phyloP scores from a whole-genome alignment of 2,888 invertebrate species.

The Drosophila monieri region DNA sequence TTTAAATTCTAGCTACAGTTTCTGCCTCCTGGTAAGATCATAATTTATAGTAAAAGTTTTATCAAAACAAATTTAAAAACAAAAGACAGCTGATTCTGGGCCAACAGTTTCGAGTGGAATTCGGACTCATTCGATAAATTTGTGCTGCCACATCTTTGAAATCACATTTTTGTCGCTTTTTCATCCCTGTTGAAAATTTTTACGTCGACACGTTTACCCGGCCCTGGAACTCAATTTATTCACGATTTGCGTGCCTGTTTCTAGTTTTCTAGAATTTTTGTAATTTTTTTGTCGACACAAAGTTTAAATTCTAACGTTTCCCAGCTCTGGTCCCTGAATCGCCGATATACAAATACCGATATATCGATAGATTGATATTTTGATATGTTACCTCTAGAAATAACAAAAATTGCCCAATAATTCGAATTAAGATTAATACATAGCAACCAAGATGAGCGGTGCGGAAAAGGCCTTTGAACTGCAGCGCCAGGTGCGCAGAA shows the following conservation, averaged over 20 bases:
- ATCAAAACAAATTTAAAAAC: constrained; percentile 16
- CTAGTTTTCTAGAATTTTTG: no score
- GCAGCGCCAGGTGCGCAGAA: constrained; percentile 84
- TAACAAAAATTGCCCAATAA: constrained; percentile 17
- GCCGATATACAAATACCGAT: no score
- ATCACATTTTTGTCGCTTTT: no score
- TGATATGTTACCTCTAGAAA: constrained; percentile 4
- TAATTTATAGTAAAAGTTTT: constrained; percentile 7
- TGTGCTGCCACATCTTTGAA: no score
- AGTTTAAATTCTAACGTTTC: no score
- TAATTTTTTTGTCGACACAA: no score
- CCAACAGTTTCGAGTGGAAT: neutral
- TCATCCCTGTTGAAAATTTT: no score
- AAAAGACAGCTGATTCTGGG: constrained; percentile 4
- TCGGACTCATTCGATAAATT: neutral
- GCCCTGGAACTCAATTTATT: no score
- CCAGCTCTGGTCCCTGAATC: no score
- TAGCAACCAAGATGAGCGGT: constrained; percentile 48
- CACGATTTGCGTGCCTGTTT: no score
- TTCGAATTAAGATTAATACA: neutral
- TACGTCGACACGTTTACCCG: no score
- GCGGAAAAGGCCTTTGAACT: constrained; percentile 71
- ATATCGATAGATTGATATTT: no score
- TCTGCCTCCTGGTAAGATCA: neutral
- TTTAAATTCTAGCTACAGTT: neutral